Percentiles rank a stretch among this genome's conserved stretches.
Conservation (phyloP, 37 sponge, comb jelly and placozoan genomes). For the Theonella swinhoei region DNA sequence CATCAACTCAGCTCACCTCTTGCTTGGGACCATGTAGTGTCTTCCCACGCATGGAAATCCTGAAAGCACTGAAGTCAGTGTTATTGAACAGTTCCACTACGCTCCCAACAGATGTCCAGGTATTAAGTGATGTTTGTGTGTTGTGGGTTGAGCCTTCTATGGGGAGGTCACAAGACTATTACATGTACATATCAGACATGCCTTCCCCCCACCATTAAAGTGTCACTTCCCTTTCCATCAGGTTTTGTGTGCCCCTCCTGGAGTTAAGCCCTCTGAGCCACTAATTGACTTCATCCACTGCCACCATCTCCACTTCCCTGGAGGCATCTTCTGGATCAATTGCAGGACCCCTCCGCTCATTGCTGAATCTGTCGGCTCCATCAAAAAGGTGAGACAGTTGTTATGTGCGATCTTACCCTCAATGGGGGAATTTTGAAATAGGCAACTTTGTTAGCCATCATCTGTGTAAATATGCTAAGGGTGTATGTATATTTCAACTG, state of each 20-base stretch:
- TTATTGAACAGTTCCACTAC: constrained; percentile 13
- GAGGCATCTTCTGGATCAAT: constrained; percentile 66
- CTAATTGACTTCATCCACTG: constrained; percentile 33
- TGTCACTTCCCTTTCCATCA: neutral
- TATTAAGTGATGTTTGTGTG: neutral
- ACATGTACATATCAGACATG: neutral
- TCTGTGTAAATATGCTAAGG: too few relatives aligned
- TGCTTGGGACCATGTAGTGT: neutral
- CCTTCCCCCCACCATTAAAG: neutral
- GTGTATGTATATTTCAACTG: too few relatives aligned
- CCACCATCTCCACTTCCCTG: constrained; percentile 31
- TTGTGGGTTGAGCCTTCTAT: too few relatives aligned
- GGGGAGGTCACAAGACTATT: neutral
- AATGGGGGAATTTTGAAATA: too few relatives aligned
- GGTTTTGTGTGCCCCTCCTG: too few relatives aligned
- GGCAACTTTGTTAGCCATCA: too few relatives aligned
- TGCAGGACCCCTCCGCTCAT: neutral
- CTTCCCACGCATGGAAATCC: constrained; percentile 43
- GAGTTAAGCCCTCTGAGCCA: constrained; percentile 23
- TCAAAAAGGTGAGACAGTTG: too few relatives aligned
- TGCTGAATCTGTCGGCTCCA: too few relatives aligned
- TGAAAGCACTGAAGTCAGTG: constrained; percentile 11
- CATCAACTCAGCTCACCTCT: too few relatives aligned
- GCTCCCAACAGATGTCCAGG: constrained; percentile 56
- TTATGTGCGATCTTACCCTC: too few relatives aligned